phyloP scores from a whole-genome alignment of 2,888 invertebrate species.

The Pyralis farinalis region DNA sequence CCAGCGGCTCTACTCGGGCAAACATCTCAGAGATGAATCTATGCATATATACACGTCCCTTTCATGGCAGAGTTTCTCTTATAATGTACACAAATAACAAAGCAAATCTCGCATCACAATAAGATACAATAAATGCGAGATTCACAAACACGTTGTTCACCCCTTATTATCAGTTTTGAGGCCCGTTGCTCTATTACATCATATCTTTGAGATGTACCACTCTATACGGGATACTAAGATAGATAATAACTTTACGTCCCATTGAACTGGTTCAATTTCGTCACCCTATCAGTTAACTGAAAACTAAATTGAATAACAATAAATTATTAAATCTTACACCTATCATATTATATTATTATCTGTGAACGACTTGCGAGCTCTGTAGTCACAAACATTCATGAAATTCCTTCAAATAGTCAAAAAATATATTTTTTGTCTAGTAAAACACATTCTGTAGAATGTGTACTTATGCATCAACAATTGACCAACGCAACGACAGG shows the following conservation, averaged over 20 bases:
- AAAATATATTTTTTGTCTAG: slow-evolving; percentile 81
- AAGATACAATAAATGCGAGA: slow-evolving; percentile 52
- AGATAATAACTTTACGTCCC: slow-evolving; percentile 80
- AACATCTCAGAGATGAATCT: slow-evolving; percentile 71
- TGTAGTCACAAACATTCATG: slow-evolving; percentile 70
- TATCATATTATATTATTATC: slow-evolving; percentile 71
- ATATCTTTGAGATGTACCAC: slow-evolving; percentile 47
- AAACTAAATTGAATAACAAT: slow-evolving; percentile 80
- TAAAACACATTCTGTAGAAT: slow-evolving; percentile 63
- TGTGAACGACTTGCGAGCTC: slow-evolving; percentile 73
- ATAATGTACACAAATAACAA: slow-evolving; percentile 76
- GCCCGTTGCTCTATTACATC: slow-evolving; percentile 56
- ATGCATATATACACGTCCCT: slow-evolving; percentile 66
- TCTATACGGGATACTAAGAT: slow-evolving; percentile 58
- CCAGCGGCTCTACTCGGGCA: slow-evolving; percentile 52
- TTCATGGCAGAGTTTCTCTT: slow-evolving; percentile 75
- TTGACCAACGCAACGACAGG: slow-evolving; percentile 80
- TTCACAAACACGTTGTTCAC: slow-evolving; percentile 67
- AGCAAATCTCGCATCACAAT: slow-evolving; percentile 60
- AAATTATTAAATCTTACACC: slow-evolving; percentile 80
- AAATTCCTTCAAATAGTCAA: slow-evolving; percentile 79
- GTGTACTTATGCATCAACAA: slow-evolving; percentile 76
- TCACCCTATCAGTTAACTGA: slow-evolving; percentile 76
- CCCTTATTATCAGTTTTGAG: slow-evolving; percentile 48
- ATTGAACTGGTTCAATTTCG: slow-evolving; percentile 76